Conservation (phyloP, 2,797 vertebrate species). For the Diplodus puntazzo region DNA sequence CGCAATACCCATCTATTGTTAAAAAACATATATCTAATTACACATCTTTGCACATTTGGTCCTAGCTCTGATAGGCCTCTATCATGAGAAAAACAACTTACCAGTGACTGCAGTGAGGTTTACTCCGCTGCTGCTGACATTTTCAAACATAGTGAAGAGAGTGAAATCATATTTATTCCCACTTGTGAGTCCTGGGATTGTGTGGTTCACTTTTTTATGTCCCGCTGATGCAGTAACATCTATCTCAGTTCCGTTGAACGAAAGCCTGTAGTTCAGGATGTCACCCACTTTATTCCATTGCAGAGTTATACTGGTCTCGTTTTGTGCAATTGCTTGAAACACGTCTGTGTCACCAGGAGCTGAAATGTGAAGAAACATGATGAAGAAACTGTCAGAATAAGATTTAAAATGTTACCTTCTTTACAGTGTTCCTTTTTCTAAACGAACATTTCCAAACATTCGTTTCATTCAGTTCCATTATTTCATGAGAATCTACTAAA, state of each 20-base stretch:
- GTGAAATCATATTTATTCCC: constrained; percentile 31
- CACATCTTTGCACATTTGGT: too few species aligned
- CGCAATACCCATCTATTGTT: too few species aligned
- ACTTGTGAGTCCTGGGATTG: not conserved
- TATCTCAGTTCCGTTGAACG: not conserved
- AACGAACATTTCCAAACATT: too few species aligned
- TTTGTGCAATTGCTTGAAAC: constrained; percentile 3
- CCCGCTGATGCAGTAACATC: accelerated
- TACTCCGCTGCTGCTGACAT: not conserved
- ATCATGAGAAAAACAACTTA: too few species aligned
- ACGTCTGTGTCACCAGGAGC: not conserved
- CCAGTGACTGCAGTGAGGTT: too few species aligned
- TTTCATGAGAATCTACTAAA: too few species aligned
- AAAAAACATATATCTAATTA: too few species aligned
- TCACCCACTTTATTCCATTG: constrained; percentile 53
- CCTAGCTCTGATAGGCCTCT: too few species aligned
- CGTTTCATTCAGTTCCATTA: too few species aligned
- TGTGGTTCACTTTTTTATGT: accelerated
- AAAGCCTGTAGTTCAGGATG: constrained; percentile 30
- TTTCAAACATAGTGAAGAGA: constrained; percentile 46
- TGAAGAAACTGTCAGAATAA: too few species aligned
- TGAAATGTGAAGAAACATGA: constrained; percentile 20
- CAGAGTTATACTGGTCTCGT: constrained; percentile 50
- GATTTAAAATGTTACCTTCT: too few species aligned
- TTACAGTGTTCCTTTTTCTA: too few species aligned